phyloP scores from a whole-genome alignment of 2,888 invertebrate genomes.

The Catocala sponsa region DNA sequence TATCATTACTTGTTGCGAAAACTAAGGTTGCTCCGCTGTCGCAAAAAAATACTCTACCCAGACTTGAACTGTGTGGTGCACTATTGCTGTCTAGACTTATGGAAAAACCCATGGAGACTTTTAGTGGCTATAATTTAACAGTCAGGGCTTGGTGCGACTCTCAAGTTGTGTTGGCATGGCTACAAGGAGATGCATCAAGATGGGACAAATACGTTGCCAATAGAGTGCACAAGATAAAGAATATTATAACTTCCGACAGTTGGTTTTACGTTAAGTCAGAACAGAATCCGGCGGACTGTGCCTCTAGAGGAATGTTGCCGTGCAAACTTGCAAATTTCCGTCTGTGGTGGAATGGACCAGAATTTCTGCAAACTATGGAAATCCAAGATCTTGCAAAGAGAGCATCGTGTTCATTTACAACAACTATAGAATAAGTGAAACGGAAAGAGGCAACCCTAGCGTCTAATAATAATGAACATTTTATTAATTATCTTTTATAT shows the following conservation, averaged over 20 bases:
- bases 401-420: slow-evolving; percentile 3
- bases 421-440: slow-evolving; percentile 2
- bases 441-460: neutral
- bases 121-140: neutral
- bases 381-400: neutral
- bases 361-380: slow-evolving; percentile 1
- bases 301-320: slow-evolving; percentile 15
- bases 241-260: slow-evolving; percentile 1
- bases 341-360: slow-evolving; percentile 36
- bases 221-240: slow-evolving; percentile 11
- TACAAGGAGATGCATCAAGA: slow-evolving; percentile 12
- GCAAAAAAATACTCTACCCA: slow-evolving; percentile 29
- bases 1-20: slow-evolving; percentile 30
- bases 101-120: slow-evolving; percentile 13
- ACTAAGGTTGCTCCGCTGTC: slow-evolving; percentile 37
- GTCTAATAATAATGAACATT: neutral
- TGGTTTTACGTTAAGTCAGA: slow-evolving; percentile 2
- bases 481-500: slow-evolving; percentile 7
- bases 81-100: slow-evolving; percentile 26
- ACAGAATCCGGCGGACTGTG: slow-evolving; percentile 10
- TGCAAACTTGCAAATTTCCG: slow-evolving; percentile 31
- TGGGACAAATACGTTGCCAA: slow-evolving; percentile 15
- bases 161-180: slow-evolving; percentile 12
- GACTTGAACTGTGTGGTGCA: slow-evolving; percentile 38
- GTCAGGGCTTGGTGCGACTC: slow-evolving; percentile 27